A percentile compares a stretch with the other conserved stretches of the same genome.
Conservation (phyloP, 2,797 vertebrate genomes). For the Gallirallus australis region DNA sequence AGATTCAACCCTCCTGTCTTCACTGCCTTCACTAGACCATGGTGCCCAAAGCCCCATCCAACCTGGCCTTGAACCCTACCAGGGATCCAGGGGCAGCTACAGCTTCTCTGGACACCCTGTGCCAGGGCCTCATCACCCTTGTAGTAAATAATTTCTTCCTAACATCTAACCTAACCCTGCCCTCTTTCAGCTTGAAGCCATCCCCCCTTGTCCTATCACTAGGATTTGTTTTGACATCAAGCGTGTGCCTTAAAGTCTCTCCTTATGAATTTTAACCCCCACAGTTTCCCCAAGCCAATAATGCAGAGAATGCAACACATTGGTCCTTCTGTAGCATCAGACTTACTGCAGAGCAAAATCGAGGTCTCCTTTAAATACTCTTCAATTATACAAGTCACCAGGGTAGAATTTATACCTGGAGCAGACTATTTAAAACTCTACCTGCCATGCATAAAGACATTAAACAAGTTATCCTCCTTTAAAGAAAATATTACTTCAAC, state of each 20-base stretch:
- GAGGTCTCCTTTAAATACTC: background rate
- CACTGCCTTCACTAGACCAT: too few species aligned
- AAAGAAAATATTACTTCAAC: background rate
- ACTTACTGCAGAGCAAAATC: background rate
- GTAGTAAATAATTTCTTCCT: too few species aligned
- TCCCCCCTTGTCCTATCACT: too few species aligned
- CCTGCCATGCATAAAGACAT: background rate
- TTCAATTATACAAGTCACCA: background rate
- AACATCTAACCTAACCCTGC: too few species aligned
- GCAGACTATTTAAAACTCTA: background rate
- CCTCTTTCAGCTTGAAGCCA: too few species aligned
- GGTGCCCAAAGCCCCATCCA: too few species aligned
- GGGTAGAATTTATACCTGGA: background rate
- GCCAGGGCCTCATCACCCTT: too few species aligned
- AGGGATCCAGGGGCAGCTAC: too few species aligned
- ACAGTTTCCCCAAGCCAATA: background rate
- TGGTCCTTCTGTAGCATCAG: background rate
- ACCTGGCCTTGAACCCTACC: too few species aligned
- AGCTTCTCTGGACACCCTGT: too few species aligned
- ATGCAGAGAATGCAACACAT: background rate
- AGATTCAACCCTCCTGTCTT: too few species aligned
- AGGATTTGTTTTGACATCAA: background rate
- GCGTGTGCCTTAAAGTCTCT: rapidly evolving
- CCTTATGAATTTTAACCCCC: background rate
- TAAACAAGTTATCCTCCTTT: background rate